A percentile compares a stretch with the other conserved stretches of the same genome.
phyloP scores from a whole-genome alignment of 2,113 vertebrate species.

The Macquaria ambigua region DNA sequence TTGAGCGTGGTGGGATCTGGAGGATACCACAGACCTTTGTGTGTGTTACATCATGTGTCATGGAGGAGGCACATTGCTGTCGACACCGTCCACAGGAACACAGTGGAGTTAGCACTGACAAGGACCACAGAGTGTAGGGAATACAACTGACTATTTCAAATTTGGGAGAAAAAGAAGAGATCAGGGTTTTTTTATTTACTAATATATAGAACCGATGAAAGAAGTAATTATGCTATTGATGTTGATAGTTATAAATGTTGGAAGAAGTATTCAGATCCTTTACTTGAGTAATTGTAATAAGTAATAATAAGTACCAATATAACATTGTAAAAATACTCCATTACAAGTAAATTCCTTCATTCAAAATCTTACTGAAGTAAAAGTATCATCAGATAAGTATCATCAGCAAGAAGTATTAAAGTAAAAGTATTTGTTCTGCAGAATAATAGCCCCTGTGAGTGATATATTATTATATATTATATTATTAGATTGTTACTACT shows the following conservation, averaged over 20 bases:
- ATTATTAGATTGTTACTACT: not conserved
- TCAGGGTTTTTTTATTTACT: not conserved
- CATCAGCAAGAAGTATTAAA: no score
- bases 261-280: not conserved
- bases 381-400: no score
- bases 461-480: not conserved
- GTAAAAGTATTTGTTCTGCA: no score
- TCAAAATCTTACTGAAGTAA: no score
- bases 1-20: not conserved
- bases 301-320: not conserved
- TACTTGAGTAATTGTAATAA: not conserved
- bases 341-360: not conserved
- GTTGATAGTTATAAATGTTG: not conserved
- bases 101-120: conserved; percentile 1
- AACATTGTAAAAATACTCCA: not conserved
- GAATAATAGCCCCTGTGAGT: no score
- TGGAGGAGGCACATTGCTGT: not conserved
- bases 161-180: not conserved
- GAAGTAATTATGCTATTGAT: not conserved
- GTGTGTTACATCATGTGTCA: not conserved
- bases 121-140: not conserved
- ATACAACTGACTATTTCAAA: not conserved
- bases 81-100: not conserved
- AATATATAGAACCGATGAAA: not conserved
- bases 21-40: conserved; percentile 19